Conservation (phyloP, 1,140 invertebrate genomes). For the Meloidogyne hapla region DNA sequence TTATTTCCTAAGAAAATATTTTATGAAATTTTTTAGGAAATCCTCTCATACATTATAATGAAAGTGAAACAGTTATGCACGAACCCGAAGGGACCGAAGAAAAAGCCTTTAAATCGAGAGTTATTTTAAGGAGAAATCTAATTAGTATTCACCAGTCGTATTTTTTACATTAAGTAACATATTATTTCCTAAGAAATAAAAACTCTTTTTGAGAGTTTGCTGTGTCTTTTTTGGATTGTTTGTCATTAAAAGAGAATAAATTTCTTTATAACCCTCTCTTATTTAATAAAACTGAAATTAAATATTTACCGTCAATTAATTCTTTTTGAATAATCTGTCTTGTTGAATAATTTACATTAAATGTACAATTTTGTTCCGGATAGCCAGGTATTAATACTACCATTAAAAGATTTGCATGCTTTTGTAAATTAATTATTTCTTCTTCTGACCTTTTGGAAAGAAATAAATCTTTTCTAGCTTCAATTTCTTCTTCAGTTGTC, state of each 20-base stretch:
- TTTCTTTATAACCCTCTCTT: too few species aligned
- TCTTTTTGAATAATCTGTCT: constrained; percentile 5
- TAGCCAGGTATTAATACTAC: neutral
- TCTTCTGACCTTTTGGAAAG: neutral
- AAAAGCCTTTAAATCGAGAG: too few species aligned
- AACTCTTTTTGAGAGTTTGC: too few species aligned
- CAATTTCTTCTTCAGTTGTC: neutral
- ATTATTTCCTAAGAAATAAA: neutral
- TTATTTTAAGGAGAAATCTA: too few species aligned
- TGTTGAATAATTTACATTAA: neutral
- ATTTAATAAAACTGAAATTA: neutral
- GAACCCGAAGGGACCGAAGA: too few species aligned
- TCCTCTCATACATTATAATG: too few species aligned
- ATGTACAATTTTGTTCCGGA: constrained; percentile 3
- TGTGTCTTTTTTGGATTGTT: too few species aligned
- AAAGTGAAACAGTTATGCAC: too few species aligned
- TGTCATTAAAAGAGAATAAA: too few species aligned
- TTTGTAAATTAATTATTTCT: neutral
- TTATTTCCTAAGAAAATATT: neutral
- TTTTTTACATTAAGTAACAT: neutral
- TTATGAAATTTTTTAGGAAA: neutral
- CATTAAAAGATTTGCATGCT: neutral
- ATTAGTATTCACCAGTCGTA: neutral
- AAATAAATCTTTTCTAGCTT: neutral
- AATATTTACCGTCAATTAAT: neutral